Base-by-base conservation (phyloP, 2,113 vertebrate genomes). In the Physeter macrocephalus region DNA sequence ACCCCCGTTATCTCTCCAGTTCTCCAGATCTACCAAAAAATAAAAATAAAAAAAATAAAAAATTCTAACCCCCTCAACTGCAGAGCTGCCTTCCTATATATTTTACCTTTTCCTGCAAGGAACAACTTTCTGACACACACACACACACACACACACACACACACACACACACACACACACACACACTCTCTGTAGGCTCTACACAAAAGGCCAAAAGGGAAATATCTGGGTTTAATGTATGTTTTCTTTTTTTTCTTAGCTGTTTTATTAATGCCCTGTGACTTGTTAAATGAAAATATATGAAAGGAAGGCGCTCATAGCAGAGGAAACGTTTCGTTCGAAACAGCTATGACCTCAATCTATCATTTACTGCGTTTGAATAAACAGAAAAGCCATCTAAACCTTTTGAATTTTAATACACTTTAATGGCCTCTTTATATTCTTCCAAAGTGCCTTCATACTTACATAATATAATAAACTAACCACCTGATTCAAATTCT, bases 381-480 rank as follows among this genome's bases (percentile, higher is more conserved):
- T 83, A 93, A 83, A 84, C 43, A 96, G 36, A 78, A 95, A 92
- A 77, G 43, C 7, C 21, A 46, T 20, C 46, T 57, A 62, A 94
- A 39, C 46, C 59, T 82, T 94, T 81, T 95, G 74, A 93, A 96
- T 93, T 83, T 96, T 93, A 94, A 90, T 90, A 88, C 43, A 43
- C 69, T 75, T 84, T 96, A 52, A 87, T 91, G 86, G 67, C 66
- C 85, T 82, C 66, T 36, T 95, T 80, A 88, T 59, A 86, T 62
- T 41, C 72, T 74, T 95, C 84, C n/a, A 64, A 88, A 96, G 54
- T 83, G 74, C 39, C 88, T 93, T 81, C 62, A 57, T 46, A 41
- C 29, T 78, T 75, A 64, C 2, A 46, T 77, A 77, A 82, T 39
- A 72, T 57, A 85, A 85, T 46, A 13, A 88, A 61, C 78, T 96